Conservation (phyloP, 2,797 vertebrate genomes). For the Scolopax bukidnonensis region DNA sequence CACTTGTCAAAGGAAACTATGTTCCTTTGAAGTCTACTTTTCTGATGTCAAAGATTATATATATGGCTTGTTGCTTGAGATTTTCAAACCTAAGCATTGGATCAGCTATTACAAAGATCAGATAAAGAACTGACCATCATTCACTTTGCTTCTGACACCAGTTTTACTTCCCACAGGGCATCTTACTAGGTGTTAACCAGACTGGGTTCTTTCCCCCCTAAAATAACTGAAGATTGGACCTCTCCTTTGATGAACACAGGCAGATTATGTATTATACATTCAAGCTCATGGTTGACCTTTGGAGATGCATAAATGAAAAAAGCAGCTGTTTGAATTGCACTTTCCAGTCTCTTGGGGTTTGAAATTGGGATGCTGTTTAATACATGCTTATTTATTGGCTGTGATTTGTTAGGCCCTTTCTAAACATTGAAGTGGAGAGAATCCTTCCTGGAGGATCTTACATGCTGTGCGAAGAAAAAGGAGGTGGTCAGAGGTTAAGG, state of each 20-base stretch:
- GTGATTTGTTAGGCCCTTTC: slow-evolving; percentile 32
- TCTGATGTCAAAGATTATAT: slow-evolving; percentile 19
- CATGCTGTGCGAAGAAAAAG: background rate
- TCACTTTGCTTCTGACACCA: background rate
- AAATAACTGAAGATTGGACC: slow-evolving; percentile 1
- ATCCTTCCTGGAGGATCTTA: background rate
- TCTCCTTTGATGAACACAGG: slow-evolving; percentile 10
- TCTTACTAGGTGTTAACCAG: background rate
- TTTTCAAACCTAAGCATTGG: background rate
- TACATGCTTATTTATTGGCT: slow-evolving; percentile 32
- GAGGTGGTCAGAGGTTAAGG: background rate
- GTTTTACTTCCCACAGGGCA: background rate
- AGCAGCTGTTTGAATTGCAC: slow-evolving; percentile 53
- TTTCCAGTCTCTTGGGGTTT: background rate
- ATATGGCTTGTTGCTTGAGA: slow-evolving; percentile 11
- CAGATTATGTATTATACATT: slow-evolving; percentile 60
- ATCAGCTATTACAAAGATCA: background rate
- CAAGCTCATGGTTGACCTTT: slow-evolving; percentile 59
- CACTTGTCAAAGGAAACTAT: background rate
- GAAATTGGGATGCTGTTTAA: slow-evolving; percentile 49
- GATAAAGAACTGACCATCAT: background rate
- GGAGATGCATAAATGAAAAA: slow-evolving; percentile 55
- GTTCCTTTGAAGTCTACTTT: slow-evolving; percentile 51
- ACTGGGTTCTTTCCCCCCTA: background rate
- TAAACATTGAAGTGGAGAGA: background rate